Evolutionary conservation across 2,113 vertebrate genomes (phyloP).

Genomic region (Balaeniceps rex): DNA sequence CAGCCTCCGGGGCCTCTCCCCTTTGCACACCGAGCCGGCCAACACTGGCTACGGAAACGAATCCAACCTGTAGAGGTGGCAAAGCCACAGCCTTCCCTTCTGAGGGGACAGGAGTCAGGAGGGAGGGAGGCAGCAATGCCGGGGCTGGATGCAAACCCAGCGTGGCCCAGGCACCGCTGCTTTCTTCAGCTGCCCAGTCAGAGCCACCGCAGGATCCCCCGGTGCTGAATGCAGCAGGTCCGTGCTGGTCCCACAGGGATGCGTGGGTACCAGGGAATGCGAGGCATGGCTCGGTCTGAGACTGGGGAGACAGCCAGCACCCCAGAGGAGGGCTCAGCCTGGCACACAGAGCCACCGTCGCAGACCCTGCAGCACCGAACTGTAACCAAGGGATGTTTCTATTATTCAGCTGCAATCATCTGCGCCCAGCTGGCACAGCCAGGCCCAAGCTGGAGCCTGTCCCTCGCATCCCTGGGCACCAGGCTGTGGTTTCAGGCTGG

Average conservation of each 20-base stretch:
- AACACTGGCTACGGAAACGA: neutral
- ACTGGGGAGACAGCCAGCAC: neutral
- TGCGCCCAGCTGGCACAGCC: neutral
- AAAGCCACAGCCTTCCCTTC: neutral
- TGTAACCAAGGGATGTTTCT: neutral
- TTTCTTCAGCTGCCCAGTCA: neutral
- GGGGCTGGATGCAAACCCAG: neutral
- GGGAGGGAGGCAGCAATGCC: neutral
- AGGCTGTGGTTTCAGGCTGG: neutral
- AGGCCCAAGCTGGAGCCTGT: neutral
- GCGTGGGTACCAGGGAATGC: neutral
- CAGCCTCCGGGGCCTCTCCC: neutral
- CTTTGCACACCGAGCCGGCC: neutral
- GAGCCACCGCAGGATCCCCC: rapidly evolving
- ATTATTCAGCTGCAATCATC: neutral
- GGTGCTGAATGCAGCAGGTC: rapidly evolving
- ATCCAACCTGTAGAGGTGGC: neutral
- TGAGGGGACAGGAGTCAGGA: rapidly evolving
- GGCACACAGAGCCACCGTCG: rapidly evolving
- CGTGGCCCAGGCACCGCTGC: neutral
- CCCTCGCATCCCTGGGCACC: neutral
- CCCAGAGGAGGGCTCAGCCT: neutral
- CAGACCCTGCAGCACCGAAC: neutral
- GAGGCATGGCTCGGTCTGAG: rapidly evolving
- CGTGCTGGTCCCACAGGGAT: too few relatives aligned